These are phyloP conservation scores for Diachasma alloeum DNA, from an alignment of 1,140 invertebrate species.

Conservation along the genomic window DNA sequence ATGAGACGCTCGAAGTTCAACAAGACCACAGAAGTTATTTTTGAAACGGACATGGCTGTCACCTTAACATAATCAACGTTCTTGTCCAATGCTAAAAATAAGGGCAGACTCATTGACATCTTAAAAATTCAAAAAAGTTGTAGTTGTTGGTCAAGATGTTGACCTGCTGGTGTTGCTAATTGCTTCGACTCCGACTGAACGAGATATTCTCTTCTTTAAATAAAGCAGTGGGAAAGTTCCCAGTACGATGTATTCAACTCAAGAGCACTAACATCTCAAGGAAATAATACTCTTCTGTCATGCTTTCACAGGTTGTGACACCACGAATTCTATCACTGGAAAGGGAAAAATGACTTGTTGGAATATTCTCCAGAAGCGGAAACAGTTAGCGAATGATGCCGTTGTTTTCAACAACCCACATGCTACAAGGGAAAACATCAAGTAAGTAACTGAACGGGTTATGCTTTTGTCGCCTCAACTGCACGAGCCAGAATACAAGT, in stretches of 20 bases:
- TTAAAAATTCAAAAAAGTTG: background rate
- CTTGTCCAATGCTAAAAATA: constrained; percentile 24
- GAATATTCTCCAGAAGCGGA: background rate
- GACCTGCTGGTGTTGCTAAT: background rate
- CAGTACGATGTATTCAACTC: background rate
- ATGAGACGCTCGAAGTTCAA: background rate
- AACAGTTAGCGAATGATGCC: background rate
- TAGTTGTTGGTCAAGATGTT: background rate
- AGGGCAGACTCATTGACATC: constrained; percentile 1
- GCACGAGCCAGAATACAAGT: constrained; percentile 2
- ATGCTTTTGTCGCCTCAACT: background rate
- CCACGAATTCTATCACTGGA: background rate
- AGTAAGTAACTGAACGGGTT: background rate
- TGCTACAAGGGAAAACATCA: background rate
- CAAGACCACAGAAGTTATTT: background rate
- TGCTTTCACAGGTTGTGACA: constrained; percentile 16
- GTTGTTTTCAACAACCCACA: background rate
- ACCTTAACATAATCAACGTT: constrained; percentile 14
- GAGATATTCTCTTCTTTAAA: no score
- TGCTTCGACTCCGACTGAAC: no score
- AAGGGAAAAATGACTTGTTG: background rate
- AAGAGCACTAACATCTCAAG: background rate
- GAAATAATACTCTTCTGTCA: constrained; percentile 8
- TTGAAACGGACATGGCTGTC: background rate
- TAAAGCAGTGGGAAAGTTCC: no score